These are phyloP conservation scores for Galbula dea DNA, from an alignment of 2,113 vertebrate species.

Conservation along the genomic window DNA sequence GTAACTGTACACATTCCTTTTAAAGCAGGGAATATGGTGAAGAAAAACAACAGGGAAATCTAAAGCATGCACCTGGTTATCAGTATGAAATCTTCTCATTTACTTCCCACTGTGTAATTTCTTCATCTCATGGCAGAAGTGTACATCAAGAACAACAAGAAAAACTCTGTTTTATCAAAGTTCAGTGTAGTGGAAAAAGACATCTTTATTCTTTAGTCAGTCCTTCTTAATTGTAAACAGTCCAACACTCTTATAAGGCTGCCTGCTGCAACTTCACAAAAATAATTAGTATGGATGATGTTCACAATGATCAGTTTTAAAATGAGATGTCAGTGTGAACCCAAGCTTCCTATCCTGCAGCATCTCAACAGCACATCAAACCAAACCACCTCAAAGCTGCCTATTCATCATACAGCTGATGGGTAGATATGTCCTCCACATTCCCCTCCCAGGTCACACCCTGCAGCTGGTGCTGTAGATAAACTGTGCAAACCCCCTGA, in stretches of 20 bases:
- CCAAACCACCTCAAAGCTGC: background rate
- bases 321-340: background rate
- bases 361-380: background rate
- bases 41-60: background rate
- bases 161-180: constrained; percentile 22
- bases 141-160: constrained; percentile 17
- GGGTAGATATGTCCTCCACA: background rate
- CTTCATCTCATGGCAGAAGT: constrained; percentile 55
- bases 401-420: background rate
- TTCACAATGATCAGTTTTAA: background rate
- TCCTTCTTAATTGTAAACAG: background rate
- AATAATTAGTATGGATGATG: background rate
- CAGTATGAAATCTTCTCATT: constrained; percentile 54
- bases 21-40: background rate
- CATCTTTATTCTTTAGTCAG: constrained; percentile 24
- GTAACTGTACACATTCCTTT: background rate
- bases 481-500: fast-evolving
- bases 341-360: background rate
- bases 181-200: constrained; percentile 26
- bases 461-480: background rate
- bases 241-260: background rate
- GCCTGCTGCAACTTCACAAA: background rate
- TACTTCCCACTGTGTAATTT: constrained; percentile 54
- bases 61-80: background rate
- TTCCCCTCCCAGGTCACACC: background rate